A percentile compares a stretch with the other conserved stretches of the same genome.
Conservation (phyloP, 2,113 vertebrate genomes). For the Agelaius tricolor region DNA sequence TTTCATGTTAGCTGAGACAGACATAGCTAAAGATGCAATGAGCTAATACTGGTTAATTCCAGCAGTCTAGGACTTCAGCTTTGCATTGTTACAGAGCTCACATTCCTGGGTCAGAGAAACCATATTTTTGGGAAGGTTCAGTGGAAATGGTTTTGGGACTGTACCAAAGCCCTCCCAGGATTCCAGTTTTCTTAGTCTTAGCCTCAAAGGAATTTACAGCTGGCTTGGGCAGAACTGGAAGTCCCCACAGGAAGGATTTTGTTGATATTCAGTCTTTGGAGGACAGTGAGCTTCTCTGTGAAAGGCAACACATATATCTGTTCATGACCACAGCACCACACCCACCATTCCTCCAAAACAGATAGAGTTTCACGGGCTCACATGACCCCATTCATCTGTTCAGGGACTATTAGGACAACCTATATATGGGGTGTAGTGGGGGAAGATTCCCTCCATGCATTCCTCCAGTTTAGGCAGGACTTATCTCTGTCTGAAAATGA, state of each 20-base stretch:
- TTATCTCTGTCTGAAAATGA: not conserved
- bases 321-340: not conserved
- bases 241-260: constrained; percentile 47
- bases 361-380: constrained; percentile 6
- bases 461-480: not conserved
- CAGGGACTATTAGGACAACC: not conserved
- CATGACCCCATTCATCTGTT: not conserved
- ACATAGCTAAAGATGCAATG: not conserved
- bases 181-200: constrained; percentile 63
- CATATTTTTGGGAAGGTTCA: constrained; percentile 32
- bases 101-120: constrained; percentile 33
- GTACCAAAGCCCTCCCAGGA: constrained; percentile 59
- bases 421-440: not conserved
- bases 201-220: constrained; percentile 48
- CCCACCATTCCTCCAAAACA: not conserved
- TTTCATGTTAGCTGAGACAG: not conserved
- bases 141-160: constrained; percentile 30
- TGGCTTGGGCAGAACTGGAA: constrained; percentile 29
- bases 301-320: not conserved
- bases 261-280: constrained; percentile 41
- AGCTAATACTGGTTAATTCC: constrained; percentile 10
- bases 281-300: constrained; percentile 19
- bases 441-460: not conserved
- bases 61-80: not conserved
- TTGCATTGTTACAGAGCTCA: constrained; percentile 30